Conservation (phyloP, 2,113 vertebrate species). For the Uria lomvia region DNA sequence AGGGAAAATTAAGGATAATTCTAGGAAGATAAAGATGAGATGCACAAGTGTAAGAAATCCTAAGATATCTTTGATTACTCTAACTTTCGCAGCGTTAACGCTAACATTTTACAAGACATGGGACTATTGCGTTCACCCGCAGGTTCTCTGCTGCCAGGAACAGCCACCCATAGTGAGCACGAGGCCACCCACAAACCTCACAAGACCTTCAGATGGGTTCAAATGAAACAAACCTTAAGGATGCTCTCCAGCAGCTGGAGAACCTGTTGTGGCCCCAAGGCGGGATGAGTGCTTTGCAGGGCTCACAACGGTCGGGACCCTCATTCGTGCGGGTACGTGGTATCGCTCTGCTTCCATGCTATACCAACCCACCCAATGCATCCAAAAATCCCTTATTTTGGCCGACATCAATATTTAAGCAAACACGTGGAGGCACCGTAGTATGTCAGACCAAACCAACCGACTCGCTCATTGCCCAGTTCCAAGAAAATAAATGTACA, state of each 20-base stretch:
- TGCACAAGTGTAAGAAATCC: neutral
- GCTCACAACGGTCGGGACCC: neutral
- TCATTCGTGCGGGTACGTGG: accelerated
- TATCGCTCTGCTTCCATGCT: accelerated
- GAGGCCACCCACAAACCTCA: neutral
- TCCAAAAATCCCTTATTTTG: neutral
- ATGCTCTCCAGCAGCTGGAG: neutral
- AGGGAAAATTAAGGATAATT: neutral
- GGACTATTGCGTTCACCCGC: neutral
- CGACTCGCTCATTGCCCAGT: neutral
- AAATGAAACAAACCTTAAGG: neutral
- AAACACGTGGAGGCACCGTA: accelerated
- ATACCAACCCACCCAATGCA: accelerated
- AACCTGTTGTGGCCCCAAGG: neutral
- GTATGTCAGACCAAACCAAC: neutral
- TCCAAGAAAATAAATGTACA: accelerated
- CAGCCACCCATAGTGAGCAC: neutral
- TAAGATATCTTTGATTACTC: conserved; percentile 16
- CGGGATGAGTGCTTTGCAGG: neutral
- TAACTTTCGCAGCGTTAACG: conserved; percentile 7
- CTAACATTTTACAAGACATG: neutral
- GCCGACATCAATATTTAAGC: accelerated
- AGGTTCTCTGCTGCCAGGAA: neutral
- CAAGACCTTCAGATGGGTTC: accelerated
- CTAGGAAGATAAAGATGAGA: neutral